phyloP scores from a whole-genome alignment of 1,140 invertebrate genomes.

The Lepidostoma basale region DNA sequence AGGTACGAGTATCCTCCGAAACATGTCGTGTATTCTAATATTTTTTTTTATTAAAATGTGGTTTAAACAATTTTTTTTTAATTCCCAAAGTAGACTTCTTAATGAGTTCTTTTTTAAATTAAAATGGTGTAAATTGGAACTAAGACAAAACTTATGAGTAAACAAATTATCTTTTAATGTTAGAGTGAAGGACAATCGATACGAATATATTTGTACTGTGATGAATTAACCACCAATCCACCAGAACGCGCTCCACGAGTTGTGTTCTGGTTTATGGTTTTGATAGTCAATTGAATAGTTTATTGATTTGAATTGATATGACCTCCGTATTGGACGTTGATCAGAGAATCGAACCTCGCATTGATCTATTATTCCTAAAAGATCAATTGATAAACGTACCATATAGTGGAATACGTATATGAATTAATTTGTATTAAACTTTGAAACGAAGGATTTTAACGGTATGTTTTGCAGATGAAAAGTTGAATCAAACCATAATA shows the following conservation, averaged over 20 bases:
- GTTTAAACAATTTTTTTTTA: no score
- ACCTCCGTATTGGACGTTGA: slow-evolving; percentile 27
- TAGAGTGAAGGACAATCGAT: no score
- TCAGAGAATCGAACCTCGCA: neutral
- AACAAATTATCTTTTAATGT: neutral
- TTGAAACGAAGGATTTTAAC: neutral
- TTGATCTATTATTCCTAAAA: neutral
- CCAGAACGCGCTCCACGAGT: neutral
- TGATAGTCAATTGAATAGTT: neutral
- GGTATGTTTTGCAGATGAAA: neutral
- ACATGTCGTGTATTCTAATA: no score
- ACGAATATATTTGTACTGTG: neutral
- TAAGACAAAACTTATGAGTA: neutral
- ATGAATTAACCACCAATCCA: neutral
- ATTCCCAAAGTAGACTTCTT: no score
- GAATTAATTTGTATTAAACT: neutral
- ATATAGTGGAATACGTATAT: neutral
- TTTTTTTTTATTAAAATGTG: no score
- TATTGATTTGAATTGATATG: slow-evolving; percentile 30
- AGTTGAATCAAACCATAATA: neutral
- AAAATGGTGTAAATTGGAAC: neutral
- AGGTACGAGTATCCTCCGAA: no score
- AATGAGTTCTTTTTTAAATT: neutral
- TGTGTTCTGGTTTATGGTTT: neutral
- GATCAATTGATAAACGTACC: neutral